Percentiles rank a stretch among this genome's conserved stretches.
Evolutionary conservation across 2,113 vertebrate species (phyloP).

Genomic region (Sinosuthora webbiana): DNA sequence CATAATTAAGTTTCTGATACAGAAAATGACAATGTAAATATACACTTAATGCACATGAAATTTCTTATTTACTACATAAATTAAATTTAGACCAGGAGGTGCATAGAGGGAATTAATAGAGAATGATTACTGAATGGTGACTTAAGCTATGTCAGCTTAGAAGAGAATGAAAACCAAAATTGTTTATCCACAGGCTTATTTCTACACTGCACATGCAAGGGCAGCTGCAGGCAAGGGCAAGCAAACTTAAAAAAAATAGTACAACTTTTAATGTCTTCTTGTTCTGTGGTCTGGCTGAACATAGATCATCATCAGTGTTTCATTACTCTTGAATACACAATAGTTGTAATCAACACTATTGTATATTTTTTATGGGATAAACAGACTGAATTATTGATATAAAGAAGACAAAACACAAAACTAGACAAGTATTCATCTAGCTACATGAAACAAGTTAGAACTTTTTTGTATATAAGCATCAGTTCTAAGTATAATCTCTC

Average conservation of each 20-base stretch:
- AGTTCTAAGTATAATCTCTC: slow-evolving; percentile 71
- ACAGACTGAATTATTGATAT: slow-evolving; percentile 54
- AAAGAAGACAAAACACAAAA: slow-evolving; percentile 73
- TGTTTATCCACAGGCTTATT: slow-evolving; percentile 66
- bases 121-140: slow-evolving; percentile 65
- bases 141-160: slow-evolving; percentile 63
- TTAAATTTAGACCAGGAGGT: slow-evolving; percentile 67
- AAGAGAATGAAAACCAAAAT: slow-evolving; percentile 57
- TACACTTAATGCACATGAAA: slow-evolving; percentile 73
- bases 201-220: slow-evolving; percentile 74
- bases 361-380: slow-evolving; percentile 68
- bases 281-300: slow-evolving; percentile 57
- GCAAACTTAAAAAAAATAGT: slow-evolving; percentile 60
- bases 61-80: slow-evolving; percentile 73
- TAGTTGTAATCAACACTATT: slow-evolving; percentile 67
- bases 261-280: slow-evolving; percentile 58
- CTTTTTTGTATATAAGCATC: slow-evolving; percentile 61
- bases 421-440: slow-evolving; percentile 66
- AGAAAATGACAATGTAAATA: slow-evolving; percentile 80
- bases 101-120: slow-evolving; percentile 30
- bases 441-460: slow-evolving; percentile 67
- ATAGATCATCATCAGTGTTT: slow-evolving; percentile 47
- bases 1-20: slow-evolving; percentile 78
- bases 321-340: slow-evolving; percentile 66
- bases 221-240: slow-evolving; percentile 73